Conservation (phyloP, 2,797 vertebrate genomes). For the Rachycentron canadum region DNA sequence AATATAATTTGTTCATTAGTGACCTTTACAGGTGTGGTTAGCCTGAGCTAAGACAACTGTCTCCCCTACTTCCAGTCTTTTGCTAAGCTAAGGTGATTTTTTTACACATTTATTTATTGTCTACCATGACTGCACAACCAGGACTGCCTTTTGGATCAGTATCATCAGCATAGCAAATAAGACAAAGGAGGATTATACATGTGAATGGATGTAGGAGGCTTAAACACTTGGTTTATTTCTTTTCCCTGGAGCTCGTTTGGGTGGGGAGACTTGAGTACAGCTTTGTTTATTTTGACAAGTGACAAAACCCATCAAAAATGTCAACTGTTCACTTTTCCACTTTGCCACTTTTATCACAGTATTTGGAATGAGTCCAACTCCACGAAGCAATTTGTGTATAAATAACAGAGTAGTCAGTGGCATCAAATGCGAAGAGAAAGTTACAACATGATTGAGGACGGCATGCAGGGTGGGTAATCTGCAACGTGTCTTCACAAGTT, state of each 20-base stretch:
- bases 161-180: slow-evolving; percentile 34
- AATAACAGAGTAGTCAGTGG: slow-evolving; percentile 37
- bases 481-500: slow-evolving; percentile 61
- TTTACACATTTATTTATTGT: slow-evolving; percentile 17
- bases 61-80: background rate
- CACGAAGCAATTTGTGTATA: slow-evolving; percentile 19
- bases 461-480: slow-evolving; percentile 48
- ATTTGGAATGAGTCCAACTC: slow-evolving; percentile 39
- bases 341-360: slow-evolving; percentile 40
- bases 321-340: slow-evolving; percentile 37
- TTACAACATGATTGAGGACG: slow-evolving; percentile 51
- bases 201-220: slow-evolving; percentile 45
- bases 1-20: background rate
- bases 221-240: slow-evolving; percentile 38
- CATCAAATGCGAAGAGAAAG: slow-evolving; percentile 40
- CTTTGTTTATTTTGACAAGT: slow-evolving; percentile 63
- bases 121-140: slow-evolving; percentile 29
- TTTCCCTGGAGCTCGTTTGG: slow-evolving; percentile 51
- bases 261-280: slow-evolving; percentile 29
- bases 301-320: slow-evolving; percentile 65
- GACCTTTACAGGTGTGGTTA: background rate
- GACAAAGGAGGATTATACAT: slow-evolving; percentile 46
- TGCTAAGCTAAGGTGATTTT: background rate
- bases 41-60: background rate
- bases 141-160: slow-evolving; percentile 23